Conservation (phyloP, 2,888 invertebrate genomes). For the Temnothorax unifasciatus region DNA sequence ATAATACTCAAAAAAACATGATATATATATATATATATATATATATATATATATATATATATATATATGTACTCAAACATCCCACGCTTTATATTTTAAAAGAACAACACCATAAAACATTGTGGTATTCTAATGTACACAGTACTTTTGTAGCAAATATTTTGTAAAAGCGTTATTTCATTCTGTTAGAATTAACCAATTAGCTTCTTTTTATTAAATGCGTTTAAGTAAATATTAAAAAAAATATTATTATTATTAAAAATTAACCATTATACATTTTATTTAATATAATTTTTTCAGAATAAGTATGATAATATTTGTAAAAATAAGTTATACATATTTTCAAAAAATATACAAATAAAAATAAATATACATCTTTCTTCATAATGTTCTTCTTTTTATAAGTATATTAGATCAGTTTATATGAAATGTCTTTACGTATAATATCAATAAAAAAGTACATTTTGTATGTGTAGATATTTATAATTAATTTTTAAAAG, state of each 20-base stretch:
- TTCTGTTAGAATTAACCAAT: neutral
- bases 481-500: constrained; percentile 3
- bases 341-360: neutral
- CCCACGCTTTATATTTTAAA: neutral
- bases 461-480: neutral
- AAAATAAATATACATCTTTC: neutral
- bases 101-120: neutral
- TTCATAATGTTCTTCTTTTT: too few relatives aligned
- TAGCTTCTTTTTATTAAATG: too few relatives aligned
- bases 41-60: neutral
- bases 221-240: too few relatives aligned
- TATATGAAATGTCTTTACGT: neutral
- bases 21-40: neutral
- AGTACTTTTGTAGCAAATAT: neutral
- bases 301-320: too few relatives aligned
- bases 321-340: too few relatives aligned
- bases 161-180: neutral
- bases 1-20: constrained; percentile 22
- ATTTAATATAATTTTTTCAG: too few relatives aligned
- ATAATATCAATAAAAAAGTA: neutral
- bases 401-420: neutral
- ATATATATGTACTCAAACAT: neutral
- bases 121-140: neutral
- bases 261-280: too few relatives aligned
- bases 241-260: too few relatives aligned